Percentiles rank a stretch among this genome's conserved stretches.
Conservation (phyloP, 2,888 invertebrate species). For the Buathra laborator region DNA sequence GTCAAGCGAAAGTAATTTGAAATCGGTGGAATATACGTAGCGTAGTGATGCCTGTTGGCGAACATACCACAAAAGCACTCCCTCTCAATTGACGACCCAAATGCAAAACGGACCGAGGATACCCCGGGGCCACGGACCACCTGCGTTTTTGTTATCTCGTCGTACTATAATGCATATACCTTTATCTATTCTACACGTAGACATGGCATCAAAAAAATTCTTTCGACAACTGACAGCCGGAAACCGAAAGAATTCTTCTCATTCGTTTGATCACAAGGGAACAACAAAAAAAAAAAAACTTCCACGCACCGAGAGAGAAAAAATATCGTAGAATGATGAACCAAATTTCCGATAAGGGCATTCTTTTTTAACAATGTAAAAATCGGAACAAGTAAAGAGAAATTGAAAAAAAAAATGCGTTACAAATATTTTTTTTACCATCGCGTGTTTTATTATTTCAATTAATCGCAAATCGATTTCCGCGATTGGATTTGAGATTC, state of each 20-base stretch:
- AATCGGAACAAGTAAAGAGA: background rate
- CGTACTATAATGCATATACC: background rate
- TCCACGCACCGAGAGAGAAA: background rate
- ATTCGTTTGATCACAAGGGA: background rate
- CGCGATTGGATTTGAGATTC: background rate
- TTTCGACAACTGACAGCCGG: background rate
- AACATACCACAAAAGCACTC: conserved; percentile 30
- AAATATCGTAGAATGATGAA: background rate
- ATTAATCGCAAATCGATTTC: background rate
- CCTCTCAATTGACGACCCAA: conserved; percentile 45
- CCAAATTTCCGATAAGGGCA: background rate
- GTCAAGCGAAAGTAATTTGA: conserved; percentile 55
- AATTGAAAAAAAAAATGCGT: background rate
- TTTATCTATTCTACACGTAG: background rate
- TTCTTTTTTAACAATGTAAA: too few relatives aligned
- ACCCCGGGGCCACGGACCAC: conserved; percentile 6
- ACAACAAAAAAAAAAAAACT: too few relatives aligned
- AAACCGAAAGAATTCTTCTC: background rate
- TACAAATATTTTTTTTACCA: background rate
- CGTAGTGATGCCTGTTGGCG: background rate
- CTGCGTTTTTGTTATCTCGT: conserved; percentile 40
- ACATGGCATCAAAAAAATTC: conserved; percentile 1
- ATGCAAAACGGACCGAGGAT: conserved; percentile 41
- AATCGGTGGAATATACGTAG: conserved; percentile 43
- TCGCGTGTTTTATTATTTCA: background rate